phyloP scores from a whole-genome alignment of 2,888 invertebrate genomes.

The Drosophila barbarae region DNA sequence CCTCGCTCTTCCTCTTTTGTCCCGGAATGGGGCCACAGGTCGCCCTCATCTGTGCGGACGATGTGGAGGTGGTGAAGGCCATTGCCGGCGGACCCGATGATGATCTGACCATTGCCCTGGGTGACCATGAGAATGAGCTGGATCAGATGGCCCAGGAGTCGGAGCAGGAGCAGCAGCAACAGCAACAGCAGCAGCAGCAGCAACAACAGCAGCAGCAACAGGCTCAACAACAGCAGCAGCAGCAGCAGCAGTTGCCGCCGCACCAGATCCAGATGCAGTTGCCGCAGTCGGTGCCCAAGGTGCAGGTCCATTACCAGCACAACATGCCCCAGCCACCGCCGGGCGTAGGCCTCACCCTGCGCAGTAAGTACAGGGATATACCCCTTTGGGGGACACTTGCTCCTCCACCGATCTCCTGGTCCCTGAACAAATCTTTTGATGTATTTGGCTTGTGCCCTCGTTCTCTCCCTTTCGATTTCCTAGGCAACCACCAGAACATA shows the following conservation, averaged over 20 bases:
- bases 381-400: not conserved
- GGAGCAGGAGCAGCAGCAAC: constrained; percentile 81
- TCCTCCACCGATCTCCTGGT: not conserved
- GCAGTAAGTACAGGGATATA: constrained; percentile 68
- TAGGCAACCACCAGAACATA: constrained; percentile 80
- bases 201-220: constrained; percentile 80
- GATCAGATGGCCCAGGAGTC: constrained; percentile 89
- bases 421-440: not conserved
- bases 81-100: constrained; percentile 81
- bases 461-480: constrained; percentile 1
- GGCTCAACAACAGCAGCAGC: constrained; percentile 83
- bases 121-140: constrained; percentile 83
- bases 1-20: constrained; percentile 2
- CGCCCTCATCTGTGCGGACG: constrained; percentile 80
- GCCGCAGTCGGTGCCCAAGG: constrained; percentile 52
- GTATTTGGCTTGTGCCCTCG: not conserved
- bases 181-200: constrained; percentile 74
- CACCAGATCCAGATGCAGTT: constrained; percentile 38
- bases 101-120: constrained; percentile 77
- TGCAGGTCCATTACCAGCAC: constrained; percentile 80
- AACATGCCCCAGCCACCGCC: constrained; percentile 65
- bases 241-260: constrained; percentile 74
- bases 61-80: constrained; percentile 85
- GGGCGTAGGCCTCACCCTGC: constrained; percentile 62
- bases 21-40: constrained; percentile 63